A percentile compares a stretch with the other conserved stretches of the same genome.
Conservation (phyloP, 2,113 vertebrate genomes). For the Azemiops feae region DNA sequence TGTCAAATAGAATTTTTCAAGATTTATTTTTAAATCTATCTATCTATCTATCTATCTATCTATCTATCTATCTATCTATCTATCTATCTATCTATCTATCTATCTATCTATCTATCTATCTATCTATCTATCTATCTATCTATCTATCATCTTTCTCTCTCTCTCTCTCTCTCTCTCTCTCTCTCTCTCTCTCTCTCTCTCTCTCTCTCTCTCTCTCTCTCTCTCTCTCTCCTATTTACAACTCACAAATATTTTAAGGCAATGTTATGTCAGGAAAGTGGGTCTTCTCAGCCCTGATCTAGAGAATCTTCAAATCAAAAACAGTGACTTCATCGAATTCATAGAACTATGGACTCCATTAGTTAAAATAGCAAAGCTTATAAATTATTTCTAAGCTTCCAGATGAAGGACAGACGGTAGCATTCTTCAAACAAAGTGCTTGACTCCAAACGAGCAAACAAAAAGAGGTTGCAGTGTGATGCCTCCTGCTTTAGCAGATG, state of each 20-base stretch:
- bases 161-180: no score
- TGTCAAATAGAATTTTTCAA: slow-evolving; percentile 24
- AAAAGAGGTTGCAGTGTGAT: slow-evolving; percentile 40
- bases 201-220: no score
- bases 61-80: no score
- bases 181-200: no score
- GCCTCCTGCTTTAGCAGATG: slow-evolving; percentile 38
- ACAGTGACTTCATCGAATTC: background rate
- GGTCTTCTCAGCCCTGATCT: slow-evolving; percentile 25
- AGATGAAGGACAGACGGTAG: slow-evolving; percentile 40
- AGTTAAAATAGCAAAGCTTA: slow-evolving; percentile 24
- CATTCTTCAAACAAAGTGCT: slow-evolving; percentile 39
- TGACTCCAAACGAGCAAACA: slow-evolving; percentile 17
- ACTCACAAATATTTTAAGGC: slow-evolving; percentile 28
- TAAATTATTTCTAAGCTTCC: slow-evolving; percentile 30
- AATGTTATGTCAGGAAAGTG: background rate
- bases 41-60: no score
- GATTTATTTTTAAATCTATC: background rate
- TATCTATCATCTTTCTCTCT: no score
- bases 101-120: no score
- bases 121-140: no score
- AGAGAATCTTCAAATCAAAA: slow-evolving; percentile 19
- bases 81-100: no score
- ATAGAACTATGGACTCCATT: slow-evolving; percentile 31
- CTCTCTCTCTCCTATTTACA: slow-evolving; percentile 10